Percentiles rank a stretch among this genome's conserved stretches.
phyloP scores from a whole-genome alignment of 2,888 invertebrate species.

The Monochamus alternatus region DNA sequence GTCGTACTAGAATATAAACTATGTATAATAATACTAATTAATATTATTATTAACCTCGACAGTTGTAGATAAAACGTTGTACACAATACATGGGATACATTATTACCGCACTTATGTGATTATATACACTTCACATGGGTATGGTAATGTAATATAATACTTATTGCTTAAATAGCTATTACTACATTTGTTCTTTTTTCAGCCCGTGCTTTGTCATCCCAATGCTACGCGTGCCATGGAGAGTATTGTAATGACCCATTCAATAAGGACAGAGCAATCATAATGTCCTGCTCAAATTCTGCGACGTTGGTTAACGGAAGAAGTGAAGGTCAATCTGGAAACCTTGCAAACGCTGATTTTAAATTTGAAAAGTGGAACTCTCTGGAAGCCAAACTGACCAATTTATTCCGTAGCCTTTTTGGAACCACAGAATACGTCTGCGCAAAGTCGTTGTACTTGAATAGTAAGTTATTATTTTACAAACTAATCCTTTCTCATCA shows the following conservation, averaged over 20 bases:
- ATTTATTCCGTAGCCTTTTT: constrained; percentile 10
- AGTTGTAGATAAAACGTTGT: no score
- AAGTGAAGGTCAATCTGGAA: background rate
- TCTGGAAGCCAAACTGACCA: constrained; percentile 18
- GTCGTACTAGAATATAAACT: no score
- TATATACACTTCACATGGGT: no score
- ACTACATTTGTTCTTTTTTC: background rate
- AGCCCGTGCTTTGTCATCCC: constrained; percentile 20
- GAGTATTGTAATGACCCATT: constrained; percentile 44
- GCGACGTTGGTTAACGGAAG: background rate
- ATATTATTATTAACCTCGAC: no score
- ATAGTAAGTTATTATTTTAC: constrained; percentile 26
- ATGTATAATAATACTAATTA: no score
- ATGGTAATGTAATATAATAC: no score
- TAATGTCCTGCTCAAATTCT: constrained; percentile 30
- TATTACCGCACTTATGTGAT: no score
- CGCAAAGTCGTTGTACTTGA: constrained; percentile 32
- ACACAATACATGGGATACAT: no score
- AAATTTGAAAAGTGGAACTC: constrained; percentile 15
- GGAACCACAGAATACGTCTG: constrained; percentile 41
- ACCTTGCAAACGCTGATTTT: background rate
- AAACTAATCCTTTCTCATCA: no score
- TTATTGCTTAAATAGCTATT: no score
- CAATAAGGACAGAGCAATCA: constrained; percentile 28
- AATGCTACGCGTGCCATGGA: constrained; percentile 41